Evolutionary conservation across 2,797 vertebrate species (phyloP).

Genomic region (Hafferia zeledoni): DNA sequence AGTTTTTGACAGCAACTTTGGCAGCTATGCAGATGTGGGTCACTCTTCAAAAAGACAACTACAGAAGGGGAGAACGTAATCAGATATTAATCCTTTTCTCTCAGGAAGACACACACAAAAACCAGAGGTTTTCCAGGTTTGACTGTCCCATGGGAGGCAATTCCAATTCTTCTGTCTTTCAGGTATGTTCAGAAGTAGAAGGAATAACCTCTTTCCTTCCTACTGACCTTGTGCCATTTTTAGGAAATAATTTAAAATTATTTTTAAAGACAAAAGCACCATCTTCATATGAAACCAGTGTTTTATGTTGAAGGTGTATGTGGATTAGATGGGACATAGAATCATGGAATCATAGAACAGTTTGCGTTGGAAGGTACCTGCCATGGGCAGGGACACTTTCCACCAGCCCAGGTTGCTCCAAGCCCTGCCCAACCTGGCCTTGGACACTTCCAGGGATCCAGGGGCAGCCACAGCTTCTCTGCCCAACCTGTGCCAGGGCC

Average conservation of each 20-base stretch:
- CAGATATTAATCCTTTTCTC: neutral
- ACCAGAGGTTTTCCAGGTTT: neutral
- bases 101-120: neutral
- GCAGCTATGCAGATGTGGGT: neutral
- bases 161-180: neutral
- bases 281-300: neutral
- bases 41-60: neutral
- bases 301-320: neutral
- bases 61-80: neutral
- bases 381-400: neutral
- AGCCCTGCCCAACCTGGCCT: neutral
- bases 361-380: neutral
- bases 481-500: neutral
- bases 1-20: neutral
- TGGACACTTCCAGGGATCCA: neutral
- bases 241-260: neutral
- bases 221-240: neutral
- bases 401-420: neutral
- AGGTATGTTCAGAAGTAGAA: neutral
- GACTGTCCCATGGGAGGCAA: neutral
- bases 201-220: neutral
- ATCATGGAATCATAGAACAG: neutral
- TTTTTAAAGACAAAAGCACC: neutral
- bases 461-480: neutral
- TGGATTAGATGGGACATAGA: neutral